These are phyloP conservation scores for Anthoscopus minutus DNA, from an alignment of 2,113 vertebrate genomes.

Conservation along the genomic window DNA sequence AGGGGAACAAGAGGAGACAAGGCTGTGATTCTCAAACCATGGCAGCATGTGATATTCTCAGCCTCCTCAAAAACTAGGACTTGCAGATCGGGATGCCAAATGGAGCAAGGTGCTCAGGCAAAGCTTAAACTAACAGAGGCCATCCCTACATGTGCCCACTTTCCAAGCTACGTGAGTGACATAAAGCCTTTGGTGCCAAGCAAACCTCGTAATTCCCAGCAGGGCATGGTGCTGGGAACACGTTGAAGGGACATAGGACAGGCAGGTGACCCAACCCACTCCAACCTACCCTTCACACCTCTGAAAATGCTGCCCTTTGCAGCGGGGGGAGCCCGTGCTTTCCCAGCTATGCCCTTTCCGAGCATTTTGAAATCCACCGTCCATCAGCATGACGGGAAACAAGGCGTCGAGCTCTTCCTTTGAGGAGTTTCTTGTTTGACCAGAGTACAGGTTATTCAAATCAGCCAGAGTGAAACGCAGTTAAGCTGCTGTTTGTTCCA, in stretches of 20 bases:
- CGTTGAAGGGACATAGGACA: not conserved
- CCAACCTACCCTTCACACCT: not conserved
- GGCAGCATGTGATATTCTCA: not conserved
- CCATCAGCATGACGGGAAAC: not conserved
- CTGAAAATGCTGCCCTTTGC: not conserved
- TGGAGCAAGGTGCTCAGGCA: accelerated
- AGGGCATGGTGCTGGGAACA: accelerated
- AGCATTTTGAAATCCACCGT: not conserved
- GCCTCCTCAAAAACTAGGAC: not conserved
- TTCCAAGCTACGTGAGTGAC: accelerated
- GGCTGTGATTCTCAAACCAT: not conserved
- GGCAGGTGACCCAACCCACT: not conserved
- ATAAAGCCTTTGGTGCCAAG: not conserved
- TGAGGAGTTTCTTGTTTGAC: slow-evolving; percentile 26
- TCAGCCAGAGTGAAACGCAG: slow-evolving; percentile 44
- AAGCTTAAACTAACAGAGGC: not conserved
- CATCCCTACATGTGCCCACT: not conserved
- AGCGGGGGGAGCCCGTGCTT: not conserved
- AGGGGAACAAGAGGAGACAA: not conserved
- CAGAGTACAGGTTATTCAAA: slow-evolving; percentile 49
- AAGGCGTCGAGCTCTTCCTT: not conserved
- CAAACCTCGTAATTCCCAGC: not conserved
- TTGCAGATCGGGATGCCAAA: accelerated
- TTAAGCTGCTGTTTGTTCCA: slow-evolving; percentile 62
- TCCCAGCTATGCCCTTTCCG: not conserved